Conservation (phyloP, 2,797 vertebrate genomes). For the Tragelaphus eurycerus region DNA sequence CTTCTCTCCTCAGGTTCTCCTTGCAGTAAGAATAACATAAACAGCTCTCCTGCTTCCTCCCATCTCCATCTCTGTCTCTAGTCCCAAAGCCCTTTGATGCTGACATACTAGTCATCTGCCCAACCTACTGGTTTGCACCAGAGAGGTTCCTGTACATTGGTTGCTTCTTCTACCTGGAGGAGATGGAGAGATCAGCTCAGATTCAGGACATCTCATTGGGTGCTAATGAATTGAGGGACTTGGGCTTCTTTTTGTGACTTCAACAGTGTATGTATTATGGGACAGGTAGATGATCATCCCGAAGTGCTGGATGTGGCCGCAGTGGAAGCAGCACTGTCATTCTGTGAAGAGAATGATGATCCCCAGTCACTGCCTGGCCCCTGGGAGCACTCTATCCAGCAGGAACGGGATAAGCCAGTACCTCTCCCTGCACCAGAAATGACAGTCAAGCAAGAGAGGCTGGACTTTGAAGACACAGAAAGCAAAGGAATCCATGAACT, state of each 20-base stretch:
- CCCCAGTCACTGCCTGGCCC: constrained; percentile 90
- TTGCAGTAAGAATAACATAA: constrained; percentile 53
- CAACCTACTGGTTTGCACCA: not conserved
- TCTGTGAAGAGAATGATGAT: constrained; percentile 95
- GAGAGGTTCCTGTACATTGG: not conserved
- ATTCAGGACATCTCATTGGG: constrained; percentile 9
- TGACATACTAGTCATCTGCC: not conserved
- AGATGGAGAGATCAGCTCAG: constrained; percentile 29
- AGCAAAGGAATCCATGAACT: constrained; percentile 82
- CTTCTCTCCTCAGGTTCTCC: constrained; percentile 30
- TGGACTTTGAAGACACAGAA: constrained; percentile 85
- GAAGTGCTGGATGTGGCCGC: constrained; percentile 96
- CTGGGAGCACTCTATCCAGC: constrained; percentile 91
- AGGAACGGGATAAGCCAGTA: constrained; percentile 83
- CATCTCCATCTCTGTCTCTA: not conserved
- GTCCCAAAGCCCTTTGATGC: not conserved
- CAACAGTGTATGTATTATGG: constrained; percentile 72
- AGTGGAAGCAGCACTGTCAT: constrained; percentile 94
- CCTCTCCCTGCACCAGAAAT: constrained; percentile 84
- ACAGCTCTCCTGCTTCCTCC: not conserved
- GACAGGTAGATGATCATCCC: constrained; percentile 92
- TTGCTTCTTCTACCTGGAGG: not conserved
- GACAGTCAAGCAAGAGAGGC: constrained; percentile 85
- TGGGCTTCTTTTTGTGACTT: constrained; percentile 36
- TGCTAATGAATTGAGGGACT: constrained; percentile 33